Conservation (phyloP, 2,888 invertebrate genomes). For the Drosophila paucipuncta region DNA sequence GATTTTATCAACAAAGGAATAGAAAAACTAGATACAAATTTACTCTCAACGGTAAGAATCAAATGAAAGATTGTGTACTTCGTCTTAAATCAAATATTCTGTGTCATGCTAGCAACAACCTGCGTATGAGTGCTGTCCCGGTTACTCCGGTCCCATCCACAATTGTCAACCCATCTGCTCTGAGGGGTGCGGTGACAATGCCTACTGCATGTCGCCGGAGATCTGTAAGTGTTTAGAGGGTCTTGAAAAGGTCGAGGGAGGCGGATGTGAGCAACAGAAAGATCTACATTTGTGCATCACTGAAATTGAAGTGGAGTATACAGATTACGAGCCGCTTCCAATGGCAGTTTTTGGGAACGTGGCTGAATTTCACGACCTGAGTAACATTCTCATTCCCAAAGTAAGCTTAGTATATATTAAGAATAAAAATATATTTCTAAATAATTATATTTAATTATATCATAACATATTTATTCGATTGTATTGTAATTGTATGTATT, state of each 20-base stretch:
- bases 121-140: constrained; percentile 18
- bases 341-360: rapidly evolving
- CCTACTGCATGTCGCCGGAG: constrained; percentile 17
- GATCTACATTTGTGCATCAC: constrained; percentile 16
- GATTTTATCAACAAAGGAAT: neutral
- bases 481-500: neutral
- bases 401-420: neutral
- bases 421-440: neutral
- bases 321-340: too few species aligned
- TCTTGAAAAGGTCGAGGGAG: neutral
- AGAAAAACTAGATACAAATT: neutral
- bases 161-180: constrained; percentile 26
- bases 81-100: neutral
- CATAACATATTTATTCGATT: too few species aligned
- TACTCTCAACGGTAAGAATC: neutral
- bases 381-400: too few species aligned
- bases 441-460: neutral
- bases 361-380: neutral
- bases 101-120: neutral
- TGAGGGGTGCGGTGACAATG: constrained; percentile 1
- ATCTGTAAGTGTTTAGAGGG: constrained; percentile 9
- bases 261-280: neutral
- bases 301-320: neutral
- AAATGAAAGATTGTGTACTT: neutral
- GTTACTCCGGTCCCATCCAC: constrained; percentile 15